A percentile compares a stretch with the other conserved stretches of the same genome.
These are phyloP conservation scores for Pseudocheirus occidentalis DNA, from an alignment of 2,797 vertebrate species.

Conservation along the genomic window DNA sequence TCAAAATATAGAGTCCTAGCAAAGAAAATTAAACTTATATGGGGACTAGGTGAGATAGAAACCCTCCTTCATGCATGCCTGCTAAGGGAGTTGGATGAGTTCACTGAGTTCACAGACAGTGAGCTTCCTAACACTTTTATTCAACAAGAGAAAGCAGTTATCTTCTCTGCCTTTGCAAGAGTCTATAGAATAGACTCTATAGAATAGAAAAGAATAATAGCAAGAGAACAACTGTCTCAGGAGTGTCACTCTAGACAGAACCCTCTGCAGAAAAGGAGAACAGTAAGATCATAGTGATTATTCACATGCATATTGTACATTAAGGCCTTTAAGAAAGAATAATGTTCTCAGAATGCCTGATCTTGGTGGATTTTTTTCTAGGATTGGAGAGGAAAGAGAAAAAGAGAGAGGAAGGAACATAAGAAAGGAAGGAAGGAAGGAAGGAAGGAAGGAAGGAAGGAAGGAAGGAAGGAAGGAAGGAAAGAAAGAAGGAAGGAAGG, in stretches of 20 bases:
- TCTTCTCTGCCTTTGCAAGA: neutral
- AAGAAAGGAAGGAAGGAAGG: too few species aligned
- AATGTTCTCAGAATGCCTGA: neutral
- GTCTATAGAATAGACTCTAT: neutral
- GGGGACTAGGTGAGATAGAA: neutral
- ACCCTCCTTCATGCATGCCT: neutral
- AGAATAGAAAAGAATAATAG: neutral
- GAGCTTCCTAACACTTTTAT: neutral
- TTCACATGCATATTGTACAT: neutral
- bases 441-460: too few species aligned
- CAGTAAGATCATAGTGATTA: neutral
- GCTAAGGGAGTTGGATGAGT: neutral
- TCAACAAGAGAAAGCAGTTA: neutral
- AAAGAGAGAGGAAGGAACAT: too few species aligned
- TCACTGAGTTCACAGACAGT: neutral
- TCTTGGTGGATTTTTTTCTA: neutral
- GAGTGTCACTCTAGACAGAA: neutral
- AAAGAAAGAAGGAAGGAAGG: too few species aligned
- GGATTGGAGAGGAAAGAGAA: neutral
- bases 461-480: too few species aligned
- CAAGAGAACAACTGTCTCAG: neutral
- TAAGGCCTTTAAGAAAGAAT: neutral
- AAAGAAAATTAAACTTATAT: neutral
- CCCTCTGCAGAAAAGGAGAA: neutral
- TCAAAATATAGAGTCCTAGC: neutral